Percentiles rank a stretch among this genome's conserved stretches.
Evolutionary conservation across 2,113 vertebrate species (phyloP).

Genomic region (Phylloscopus trochilus): DNA sequence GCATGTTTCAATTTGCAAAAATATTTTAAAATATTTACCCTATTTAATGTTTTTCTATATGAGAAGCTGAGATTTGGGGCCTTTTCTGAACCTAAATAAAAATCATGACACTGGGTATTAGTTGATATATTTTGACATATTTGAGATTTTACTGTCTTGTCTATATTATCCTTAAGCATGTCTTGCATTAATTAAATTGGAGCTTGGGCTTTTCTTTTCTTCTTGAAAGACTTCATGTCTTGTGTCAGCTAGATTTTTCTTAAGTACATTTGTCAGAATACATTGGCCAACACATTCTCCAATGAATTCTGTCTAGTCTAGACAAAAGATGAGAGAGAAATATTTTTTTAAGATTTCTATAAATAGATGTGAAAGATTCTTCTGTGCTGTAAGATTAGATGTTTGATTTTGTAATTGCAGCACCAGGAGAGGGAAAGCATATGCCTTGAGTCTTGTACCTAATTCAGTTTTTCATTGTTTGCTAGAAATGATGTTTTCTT

Average conservation of each 20-base stretch:
- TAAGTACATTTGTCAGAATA: not conserved
- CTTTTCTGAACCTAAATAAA: not conserved
- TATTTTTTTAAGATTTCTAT: not conserved
- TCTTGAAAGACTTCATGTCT: not conserved
- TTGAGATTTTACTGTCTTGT: not conserved
- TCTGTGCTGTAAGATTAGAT: not conserved
- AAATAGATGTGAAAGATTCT: not conserved
- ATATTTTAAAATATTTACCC: not conserved
- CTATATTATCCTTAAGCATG: not conserved
- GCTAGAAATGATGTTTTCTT: not conserved
- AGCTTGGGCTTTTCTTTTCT: not conserved
- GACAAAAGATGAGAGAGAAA: not conserved
- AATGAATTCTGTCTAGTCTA: constrained; percentile 1
- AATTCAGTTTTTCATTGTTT: not conserved
- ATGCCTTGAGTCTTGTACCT: not conserved
- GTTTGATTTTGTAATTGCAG: not conserved
- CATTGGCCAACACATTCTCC: not conserved
- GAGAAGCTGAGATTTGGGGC: not conserved
- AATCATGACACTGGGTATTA: not conserved
- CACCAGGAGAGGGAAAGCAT: not conserved
- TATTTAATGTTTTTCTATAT: not conserved
- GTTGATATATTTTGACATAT: not conserved
- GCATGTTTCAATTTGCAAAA: not conserved
- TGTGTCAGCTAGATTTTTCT: not conserved
- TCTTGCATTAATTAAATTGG: not conserved